phyloP scores from a whole-genome alignment of 2,888 invertebrate species.

The Drosophila hamatofila region DNA sequence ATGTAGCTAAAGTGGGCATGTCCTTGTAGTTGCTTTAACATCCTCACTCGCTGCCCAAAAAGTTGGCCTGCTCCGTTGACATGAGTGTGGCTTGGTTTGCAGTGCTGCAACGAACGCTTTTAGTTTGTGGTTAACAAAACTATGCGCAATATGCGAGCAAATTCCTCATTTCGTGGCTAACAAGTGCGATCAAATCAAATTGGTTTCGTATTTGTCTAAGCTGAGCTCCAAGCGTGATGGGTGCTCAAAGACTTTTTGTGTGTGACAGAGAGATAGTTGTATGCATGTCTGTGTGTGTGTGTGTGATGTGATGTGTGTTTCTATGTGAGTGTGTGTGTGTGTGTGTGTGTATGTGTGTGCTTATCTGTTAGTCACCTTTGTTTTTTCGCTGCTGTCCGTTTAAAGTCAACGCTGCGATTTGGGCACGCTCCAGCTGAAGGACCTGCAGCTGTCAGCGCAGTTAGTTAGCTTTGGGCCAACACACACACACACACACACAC shows the following conservation, averaged over 20 bases:
- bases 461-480: constrained; percentile 39
- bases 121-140: constrained; percentile 25
- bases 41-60: too few species aligned
- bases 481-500: constrained; percentile 19
- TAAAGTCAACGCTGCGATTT: constrained; percentile 33
- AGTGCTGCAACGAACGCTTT: constrained; percentile 17
- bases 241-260: constrained; percentile 4
- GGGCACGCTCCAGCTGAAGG: constrained; percentile 4
- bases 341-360: background rate
- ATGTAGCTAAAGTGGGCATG: too few species aligned
- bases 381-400: constrained; percentile 32
- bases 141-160: constrained; percentile 24
- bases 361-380: constrained; percentile 15
- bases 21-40: too few species aligned
- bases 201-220: constrained; percentile 40
- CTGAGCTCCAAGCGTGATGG: constrained; percentile 2
- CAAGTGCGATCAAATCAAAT: constrained; percentile 46
- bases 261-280: background rate
- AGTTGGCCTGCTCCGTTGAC: too few species aligned
- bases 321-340: background rate
- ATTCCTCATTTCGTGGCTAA: constrained; percentile 31
- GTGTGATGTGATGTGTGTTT: background rate
- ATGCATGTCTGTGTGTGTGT: background rate
- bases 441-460: constrained; percentile 53
- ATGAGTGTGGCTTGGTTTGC: background rate